phyloP scores from a whole-genome alignment of 2,888 invertebrate species.

The Julus scandinavius region DNA sequence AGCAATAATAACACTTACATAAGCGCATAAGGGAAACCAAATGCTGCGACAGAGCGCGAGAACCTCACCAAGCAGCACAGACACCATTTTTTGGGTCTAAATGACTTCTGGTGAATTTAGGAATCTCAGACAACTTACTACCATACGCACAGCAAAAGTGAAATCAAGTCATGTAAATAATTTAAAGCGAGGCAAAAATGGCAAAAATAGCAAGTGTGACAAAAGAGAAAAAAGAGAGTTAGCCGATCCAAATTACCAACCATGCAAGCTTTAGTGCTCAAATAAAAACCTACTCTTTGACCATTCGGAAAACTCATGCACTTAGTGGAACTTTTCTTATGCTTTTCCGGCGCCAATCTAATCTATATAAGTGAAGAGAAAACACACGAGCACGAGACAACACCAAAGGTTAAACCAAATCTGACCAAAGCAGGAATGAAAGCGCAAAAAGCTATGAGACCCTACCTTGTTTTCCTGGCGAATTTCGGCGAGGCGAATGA shows the following conservation, averaged over 20 bases:
- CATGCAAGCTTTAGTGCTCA: background rate
- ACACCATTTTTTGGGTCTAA: too few relatives aligned
- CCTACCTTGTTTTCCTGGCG: conserved; percentile 61
- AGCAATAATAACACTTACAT: too few relatives aligned
- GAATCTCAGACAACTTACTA: too few relatives aligned
- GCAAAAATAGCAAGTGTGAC: background rate
- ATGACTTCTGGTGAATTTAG: too few relatives aligned
- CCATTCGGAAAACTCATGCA: conserved; percentile 21
- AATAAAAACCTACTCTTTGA: background rate
- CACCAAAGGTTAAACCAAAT: background rate
- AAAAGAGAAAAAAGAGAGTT: background rate
- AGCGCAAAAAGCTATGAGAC: background rate
- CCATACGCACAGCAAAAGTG: too few relatives aligned
- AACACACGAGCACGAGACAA: background rate
- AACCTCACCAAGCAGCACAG: too few relatives aligned
- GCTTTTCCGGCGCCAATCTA: background rate
- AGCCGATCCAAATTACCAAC: background rate
- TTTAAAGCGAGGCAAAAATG: background rate
- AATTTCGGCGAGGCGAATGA: conserved; percentile 67
- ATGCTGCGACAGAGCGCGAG: too few relatives aligned
- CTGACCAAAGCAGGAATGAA: conserved; percentile 5
- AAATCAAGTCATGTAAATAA: background rate
- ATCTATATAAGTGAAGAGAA: conserved; percentile 11
- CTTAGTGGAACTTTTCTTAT: background rate
- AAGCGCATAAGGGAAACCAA: too few relatives aligned